Evolutionary conservation across 2,888 invertebrate species (phyloP), one percentile per base, ranked within the genome.

Genomic region (Apodemia mormo): DNA sequence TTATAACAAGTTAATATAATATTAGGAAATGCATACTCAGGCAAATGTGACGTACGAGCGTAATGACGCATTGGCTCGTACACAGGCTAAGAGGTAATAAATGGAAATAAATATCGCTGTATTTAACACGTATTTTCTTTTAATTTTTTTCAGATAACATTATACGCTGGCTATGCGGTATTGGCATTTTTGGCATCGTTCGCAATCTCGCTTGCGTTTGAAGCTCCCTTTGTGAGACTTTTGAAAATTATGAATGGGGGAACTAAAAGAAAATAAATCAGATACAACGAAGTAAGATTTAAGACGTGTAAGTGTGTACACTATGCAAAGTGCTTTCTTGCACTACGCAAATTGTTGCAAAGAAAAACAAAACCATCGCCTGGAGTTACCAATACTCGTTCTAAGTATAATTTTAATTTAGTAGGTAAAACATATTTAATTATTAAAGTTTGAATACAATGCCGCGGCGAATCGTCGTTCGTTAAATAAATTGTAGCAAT

Each of bases 171-270:
- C 9, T 97, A 97, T 81, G 94, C 96, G 33, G 96, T 97, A 45
- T 94, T 96, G 75, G 96, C 97, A 4, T 97, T 97, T 85, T 81
- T 96, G 69, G 87, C 95, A 52, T 96, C 97, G 0, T 97, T 97
- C 82, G 94, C 95, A 76, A 95, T 97, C 73, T 97, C 97, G 10
- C 87, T 97, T 77, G 94, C 95, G 1, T 96, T 97, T 80, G 97
- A 97, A 83, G 96, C 97, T n/a, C 97, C 97, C 0, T 94, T 96
- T 66, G 96, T 97, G 65, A 94, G 96, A 79, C 88, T 97, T 73
- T 93, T 97, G 72, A 97, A 97, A 90, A 94, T 97, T 77, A 88
- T 94, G 76, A 91, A 84, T 74, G 86, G 88, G 1, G 81, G 86
- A 75, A 79, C 80, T 61, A 75, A 82, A 79, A 80, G 86, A 82